Base-by-base conservation (phyloP, 2,113 vertebrate species). In the Nannospalax galili region DNA sequence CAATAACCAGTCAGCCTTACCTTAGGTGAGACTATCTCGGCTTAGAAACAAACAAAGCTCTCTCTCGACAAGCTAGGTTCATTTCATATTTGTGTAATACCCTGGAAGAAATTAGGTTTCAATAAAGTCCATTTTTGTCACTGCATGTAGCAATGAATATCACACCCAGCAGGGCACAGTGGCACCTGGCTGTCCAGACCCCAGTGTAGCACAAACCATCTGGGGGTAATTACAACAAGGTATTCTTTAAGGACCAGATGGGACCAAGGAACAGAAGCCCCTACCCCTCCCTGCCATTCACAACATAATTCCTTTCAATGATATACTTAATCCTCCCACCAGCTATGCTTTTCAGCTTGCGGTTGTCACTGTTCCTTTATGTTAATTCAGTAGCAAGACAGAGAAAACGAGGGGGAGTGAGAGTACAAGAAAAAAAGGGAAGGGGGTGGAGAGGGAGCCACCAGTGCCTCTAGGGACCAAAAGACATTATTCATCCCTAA, bases 231-330 rank as follows among this genome's bases (percentile, higher is more conserved):
- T 99, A 99, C 99, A 97, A 98, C 99, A 99, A 99, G 99, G 99
- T 99, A 99, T 99, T 99, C 99, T 99, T 99, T 99, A 99, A 99
- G 98, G 99, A 99, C 99, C 99, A 99, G 99, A 99, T 99, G 99
- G 99, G 99, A 99, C 98, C 98, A 98, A 97, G 98, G 98, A 98
- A 98, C 98, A 98, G 98, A 98, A 98, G 99, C 99, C 98, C 98
- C 97, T 96, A 98, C 98, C 98, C 99, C 99, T 99, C 99, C 99
- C 99, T 98, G 98, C 99, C 99, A 99, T 99, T 99, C 99, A 99
- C 99, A 99, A 99, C 99, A 99, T 99, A 99, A 99, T 99, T 99
- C 99, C 98, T 99, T 99, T 99, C 99, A 99, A 99, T 99, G 99
- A 99, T 99, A 99, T 98, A 99, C 99, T 99, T 99, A 99, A 99